A percentile compares a stretch with the other conserved stretches of the same genome.
phyloP scores from a whole-genome alignment of 2,797 vertebrate species.

The Ceryle rudis region DNA sequence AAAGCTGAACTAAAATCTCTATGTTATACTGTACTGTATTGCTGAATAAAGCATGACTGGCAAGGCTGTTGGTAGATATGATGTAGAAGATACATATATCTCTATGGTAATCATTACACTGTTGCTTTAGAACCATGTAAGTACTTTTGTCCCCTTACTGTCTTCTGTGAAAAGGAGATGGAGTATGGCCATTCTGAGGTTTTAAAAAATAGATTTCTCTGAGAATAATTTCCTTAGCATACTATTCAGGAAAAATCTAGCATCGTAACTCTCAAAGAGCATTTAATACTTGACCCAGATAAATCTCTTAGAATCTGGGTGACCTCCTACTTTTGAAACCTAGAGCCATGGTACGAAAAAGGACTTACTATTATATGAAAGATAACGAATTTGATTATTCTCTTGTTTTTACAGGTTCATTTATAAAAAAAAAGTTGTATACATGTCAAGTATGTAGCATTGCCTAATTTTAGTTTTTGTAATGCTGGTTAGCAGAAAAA shows the following conservation, averaged over 20 bases:
- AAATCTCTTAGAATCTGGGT: not conserved
- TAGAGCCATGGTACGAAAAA: not conserved
- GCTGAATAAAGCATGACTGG: slow-evolving; percentile 58
- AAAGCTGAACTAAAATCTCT: slow-evolving; percentile 32
- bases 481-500: not conserved
- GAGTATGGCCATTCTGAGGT: not conserved
- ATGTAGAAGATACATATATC: not conserved
- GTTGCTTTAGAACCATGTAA: slow-evolving; percentile 11
- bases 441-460: not conserved
- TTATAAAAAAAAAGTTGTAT: not conserved
- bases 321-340: not conserved
- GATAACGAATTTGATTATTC: not conserved
- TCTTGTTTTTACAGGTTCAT: not conserved
- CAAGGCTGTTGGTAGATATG: slow-evolving; percentile 21
- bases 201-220: not conserved
- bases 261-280: not conserved
- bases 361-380: not conserved
- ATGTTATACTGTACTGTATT: not conserved
- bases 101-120: not conserved
- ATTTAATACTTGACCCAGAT: not conserved
- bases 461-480: not conserved
- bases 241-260: not conserved
- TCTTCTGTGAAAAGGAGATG: not conserved
- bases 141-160: not conserved
- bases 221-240: slow-evolving; percentile 16